Base-by-base conservation (phyloP, 2,113 vertebrate genomes). In the Brevimyrus niger region DNA sequence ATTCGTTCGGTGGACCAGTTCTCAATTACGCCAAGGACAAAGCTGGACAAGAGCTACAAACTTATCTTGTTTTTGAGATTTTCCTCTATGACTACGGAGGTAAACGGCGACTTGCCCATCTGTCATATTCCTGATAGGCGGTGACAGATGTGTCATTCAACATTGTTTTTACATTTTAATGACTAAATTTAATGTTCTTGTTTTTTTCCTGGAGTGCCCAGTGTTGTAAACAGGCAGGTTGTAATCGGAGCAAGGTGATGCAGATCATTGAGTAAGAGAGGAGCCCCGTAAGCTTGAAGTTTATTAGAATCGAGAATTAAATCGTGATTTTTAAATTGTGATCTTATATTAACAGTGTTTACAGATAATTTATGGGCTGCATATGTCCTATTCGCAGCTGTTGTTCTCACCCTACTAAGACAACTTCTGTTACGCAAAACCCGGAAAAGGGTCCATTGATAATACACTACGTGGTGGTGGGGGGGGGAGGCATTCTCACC, bases 401-500 rank as follows among this genome's bases (percentile, higher is more conserved):
- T 58, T 58, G 11, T n/a, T 61, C 55, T 21, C 53, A 21, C 21
- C 19, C 53, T 21, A 55, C 19, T 21, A 55, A 23, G 53, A 55
- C 19, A 21, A 55, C 53, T 21, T 55, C 53, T 55, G 53, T 6
- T 21, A 55, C 19, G 5, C 2, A 55, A 55, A 21, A 21, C 51
- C 51, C 51, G 0, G 51, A 55, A 55, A 21, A 55, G 4, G 53
- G 53, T 7, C 53, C 19, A 55, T 80, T 19, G 11, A 76, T 31
- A 76, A 80, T 19, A 80, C 1, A 80, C 15, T n/a, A n/a, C 19
- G 10, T 7, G 47, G 88, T 89, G 11, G 47, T 8, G 46, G 6
- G 46, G 46, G 46, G 3, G n/a, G 42, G 38, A 69, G 42, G 61
- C 35, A 27, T 89, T 90, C 96, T 97, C 96, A 99, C 98, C 97